phyloP scores from a whole-genome alignment of 2,888 invertebrate genomes.

The Pollenia angustigena region DNA sequence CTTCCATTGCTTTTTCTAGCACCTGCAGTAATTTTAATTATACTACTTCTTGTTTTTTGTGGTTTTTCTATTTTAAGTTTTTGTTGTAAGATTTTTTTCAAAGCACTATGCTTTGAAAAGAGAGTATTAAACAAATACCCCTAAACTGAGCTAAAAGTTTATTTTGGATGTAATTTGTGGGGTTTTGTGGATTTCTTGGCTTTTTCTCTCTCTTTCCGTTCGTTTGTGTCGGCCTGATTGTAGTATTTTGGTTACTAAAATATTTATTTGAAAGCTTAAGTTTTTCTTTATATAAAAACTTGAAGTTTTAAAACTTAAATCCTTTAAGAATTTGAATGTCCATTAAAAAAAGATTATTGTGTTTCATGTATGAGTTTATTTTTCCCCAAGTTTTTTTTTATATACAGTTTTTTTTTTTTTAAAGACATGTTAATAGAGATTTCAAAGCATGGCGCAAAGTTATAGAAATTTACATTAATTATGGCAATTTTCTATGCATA shows the following conservation, averaged over 20 bases:
- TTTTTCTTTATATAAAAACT: background rate
- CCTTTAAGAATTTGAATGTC: background rate
- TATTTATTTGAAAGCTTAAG: conserved; percentile 2
- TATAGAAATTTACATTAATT: conserved; percentile 26
- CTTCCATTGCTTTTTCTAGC: no score
- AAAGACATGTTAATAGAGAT: background rate
- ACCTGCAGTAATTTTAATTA: no score
- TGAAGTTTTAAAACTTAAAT: background rate
- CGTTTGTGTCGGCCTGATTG: background rate
- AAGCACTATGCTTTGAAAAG: background rate
- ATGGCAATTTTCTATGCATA: conserved; percentile 6
- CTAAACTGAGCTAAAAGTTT: conserved; percentile 20
- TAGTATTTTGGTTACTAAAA: conserved; percentile 6
- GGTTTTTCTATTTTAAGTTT: no score
- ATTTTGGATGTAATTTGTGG: conserved; percentile 33
- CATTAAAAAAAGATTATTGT: no score
- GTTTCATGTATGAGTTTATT: no score
- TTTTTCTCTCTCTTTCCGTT: background rate
- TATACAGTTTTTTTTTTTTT: no score
- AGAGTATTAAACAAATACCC: conserved; percentile 13
- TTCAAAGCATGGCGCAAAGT: background rate
- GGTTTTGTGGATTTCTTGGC: background rate
- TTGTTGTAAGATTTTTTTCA: background rate
- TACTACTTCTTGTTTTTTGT: no score
- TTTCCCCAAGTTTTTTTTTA: no score